phyloP scores from a whole-genome alignment of 2,888 invertebrate genomes.

The Melieria crassipennis region DNA sequence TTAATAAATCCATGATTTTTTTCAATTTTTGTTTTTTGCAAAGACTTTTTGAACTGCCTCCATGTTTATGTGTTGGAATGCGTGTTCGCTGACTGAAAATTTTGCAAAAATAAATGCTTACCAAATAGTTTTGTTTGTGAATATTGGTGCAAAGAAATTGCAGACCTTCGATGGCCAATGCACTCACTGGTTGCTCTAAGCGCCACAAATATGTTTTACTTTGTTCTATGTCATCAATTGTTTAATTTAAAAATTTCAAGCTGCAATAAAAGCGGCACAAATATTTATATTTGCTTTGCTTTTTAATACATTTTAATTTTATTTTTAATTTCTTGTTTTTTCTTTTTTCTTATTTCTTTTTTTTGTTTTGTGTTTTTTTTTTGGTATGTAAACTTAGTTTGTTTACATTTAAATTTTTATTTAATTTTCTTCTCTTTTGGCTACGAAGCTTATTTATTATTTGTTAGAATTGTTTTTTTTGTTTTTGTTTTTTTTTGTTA shows the following conservation, averaged over 20 bases:
- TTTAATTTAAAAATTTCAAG: not conserved
- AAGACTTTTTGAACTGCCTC: not conserved
- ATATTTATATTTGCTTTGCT: conserved; percentile 1
- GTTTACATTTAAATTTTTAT: too few relatives aligned
- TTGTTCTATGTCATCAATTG: not conserved
- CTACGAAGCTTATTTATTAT: not conserved
- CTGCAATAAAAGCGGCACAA: conserved; percentile 3
- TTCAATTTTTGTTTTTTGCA: not conserved
- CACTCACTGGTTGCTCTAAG: too few relatives aligned
- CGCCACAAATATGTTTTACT: not conserved
- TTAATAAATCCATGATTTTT: not conserved
- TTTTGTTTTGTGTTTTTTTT: not conserved
- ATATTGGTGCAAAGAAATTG: too few relatives aligned
- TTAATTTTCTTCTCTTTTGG: too few relatives aligned
- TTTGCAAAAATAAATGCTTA: not conserved
- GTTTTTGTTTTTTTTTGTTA: not conserved
- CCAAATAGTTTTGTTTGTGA: not conserved
- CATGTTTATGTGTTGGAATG: not conserved
- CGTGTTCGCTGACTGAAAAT: not conserved
- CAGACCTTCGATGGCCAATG: too few relatives aligned
- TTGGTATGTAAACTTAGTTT: too few relatives aligned
- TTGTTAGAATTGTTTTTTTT: not conserved
- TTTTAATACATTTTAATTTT: not conserved
- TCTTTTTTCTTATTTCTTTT: not conserved
- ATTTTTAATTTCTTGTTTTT: not conserved